Evolutionary conservation across 2,888 invertebrate genomes (phyloP).

Genomic region (Litoditis marina): DNA sequence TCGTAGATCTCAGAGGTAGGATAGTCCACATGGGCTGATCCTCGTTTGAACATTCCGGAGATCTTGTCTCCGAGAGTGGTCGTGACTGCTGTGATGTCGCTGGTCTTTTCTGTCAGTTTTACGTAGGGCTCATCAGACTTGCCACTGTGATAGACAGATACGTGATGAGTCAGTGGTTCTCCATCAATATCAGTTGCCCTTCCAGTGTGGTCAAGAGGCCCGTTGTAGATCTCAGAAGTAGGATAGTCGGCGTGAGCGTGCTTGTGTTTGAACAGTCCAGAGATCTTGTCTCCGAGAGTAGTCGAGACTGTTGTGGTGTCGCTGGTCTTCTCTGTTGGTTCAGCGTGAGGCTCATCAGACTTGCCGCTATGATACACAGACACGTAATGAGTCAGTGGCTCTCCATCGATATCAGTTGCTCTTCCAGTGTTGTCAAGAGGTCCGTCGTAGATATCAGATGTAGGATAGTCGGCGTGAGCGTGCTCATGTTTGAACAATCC

Average conservation of each 20-base stretch:
- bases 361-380: slow-evolving; percentile 26
- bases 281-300: slow-evolving; percentile 23
- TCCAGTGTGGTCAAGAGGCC: slow-evolving; percentile 21
- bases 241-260: slow-evolving; percentile 44
- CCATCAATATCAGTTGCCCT: slow-evolving; percentile 21
- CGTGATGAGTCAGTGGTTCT: slow-evolving; percentile 18
- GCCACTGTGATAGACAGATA: slow-evolving; percentile 27
- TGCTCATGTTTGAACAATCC: slow-evolving; percentile 27
- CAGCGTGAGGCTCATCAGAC: slow-evolving; percentile 12
- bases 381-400: slow-evolving; percentile 28
- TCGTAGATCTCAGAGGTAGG: slow-evolving; percentile 26
- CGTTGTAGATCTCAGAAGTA: too few relatives aligned
- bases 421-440: slow-evolving; percentile 19
- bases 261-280: slow-evolving; percentile 36
- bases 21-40: slow-evolving; percentile 35
- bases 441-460: slow-evolving; percentile 23
- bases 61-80: slow-evolving; percentile 22
- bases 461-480: slow-evolving; percentile 34
- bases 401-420: slow-evolving; percentile 17
- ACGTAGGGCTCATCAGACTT: slow-evolving; percentile 15
- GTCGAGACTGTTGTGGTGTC: background rate
- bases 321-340: background rate
- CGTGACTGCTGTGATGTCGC: background rate
- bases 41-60: slow-evolving; percentile 25
- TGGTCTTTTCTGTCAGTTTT: slow-evolving; percentile 11